Evolutionary conservation across 2,113 vertebrate genomes (phyloP).

Genomic region (Butorides virescens): DNA sequence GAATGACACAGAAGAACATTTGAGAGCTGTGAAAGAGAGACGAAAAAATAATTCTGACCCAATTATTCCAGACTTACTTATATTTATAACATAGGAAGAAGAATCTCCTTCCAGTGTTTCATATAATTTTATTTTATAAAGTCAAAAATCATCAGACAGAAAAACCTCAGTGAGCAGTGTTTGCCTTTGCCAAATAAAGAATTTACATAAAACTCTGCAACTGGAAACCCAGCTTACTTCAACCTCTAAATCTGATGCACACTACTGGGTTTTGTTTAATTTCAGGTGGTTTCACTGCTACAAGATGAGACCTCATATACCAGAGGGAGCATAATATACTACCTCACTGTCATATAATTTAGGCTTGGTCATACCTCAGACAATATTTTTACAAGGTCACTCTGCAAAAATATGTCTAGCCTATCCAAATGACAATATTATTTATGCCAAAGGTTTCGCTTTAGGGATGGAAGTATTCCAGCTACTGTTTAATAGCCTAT

Average conservation of each 20-base stretch:
- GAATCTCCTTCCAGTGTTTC: neutral
- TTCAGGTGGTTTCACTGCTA: slow-evolving; percentile 63
- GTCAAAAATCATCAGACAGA: slow-evolving; percentile 21
- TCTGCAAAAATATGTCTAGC: slow-evolving; percentile 78
- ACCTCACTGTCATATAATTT: slow-evolving; percentile 78
- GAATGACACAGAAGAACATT: neutral
- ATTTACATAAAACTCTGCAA: slow-evolving; percentile 16
- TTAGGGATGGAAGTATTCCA: slow-evolving; percentile 75
- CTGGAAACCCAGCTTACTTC: slow-evolving; percentile 1
- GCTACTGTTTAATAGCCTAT: slow-evolving; percentile 75
- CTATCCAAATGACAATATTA: slow-evolving; percentile 81
- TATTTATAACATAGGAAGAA: neutral
- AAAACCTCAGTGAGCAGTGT: slow-evolving; percentile 6
- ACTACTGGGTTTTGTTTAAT: neutral
- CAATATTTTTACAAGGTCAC: slow-evolving; percentile 83
- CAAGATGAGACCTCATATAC: slow-evolving; percentile 69
- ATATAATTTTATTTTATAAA: slow-evolving; percentile 5
- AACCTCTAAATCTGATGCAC: slow-evolving; percentile 42
- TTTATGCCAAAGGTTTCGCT: slow-evolving; percentile 80
- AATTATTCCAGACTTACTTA: neutral
- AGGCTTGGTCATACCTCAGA: slow-evolving; percentile 78
- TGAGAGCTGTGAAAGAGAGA: neutral
- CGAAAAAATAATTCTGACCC: neutral
- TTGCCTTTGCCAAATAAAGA: slow-evolving; percentile 27
- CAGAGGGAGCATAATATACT: slow-evolving; percentile 66